phyloP scores from a whole-genome alignment of 2,113 vertebrate species.

The Brachyhypopomus occidentalis region DNA sequence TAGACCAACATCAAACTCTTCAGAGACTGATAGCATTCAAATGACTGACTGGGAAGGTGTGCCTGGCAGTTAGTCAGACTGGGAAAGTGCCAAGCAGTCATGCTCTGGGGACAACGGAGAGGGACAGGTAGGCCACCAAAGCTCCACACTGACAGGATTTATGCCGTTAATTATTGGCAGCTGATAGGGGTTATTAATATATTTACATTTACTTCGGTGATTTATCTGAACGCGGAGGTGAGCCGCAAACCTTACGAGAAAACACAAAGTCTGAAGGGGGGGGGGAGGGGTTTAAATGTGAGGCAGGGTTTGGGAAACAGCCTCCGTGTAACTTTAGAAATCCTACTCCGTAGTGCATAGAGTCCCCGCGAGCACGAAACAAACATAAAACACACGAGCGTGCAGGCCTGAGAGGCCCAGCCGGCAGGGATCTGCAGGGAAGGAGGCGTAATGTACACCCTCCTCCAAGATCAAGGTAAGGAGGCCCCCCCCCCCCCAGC shows the following conservation, averaged over 20 bases:
- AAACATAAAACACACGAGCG: slow-evolving; percentile 40
- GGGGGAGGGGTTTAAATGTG: not conserved
- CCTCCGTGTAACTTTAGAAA: slow-evolving; percentile 16
- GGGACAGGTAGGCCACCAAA: not conserved
- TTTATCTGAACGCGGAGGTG: not conserved
- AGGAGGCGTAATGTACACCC: slow-evolving; percentile 45
- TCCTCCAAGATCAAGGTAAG: slow-evolving; percentile 46
- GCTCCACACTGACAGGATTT: not conserved
- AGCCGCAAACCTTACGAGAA: not conserved
- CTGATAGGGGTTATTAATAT: not conserved
- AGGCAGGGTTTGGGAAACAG: not conserved
- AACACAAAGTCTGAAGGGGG: not conserved
- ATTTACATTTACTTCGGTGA: not conserved
- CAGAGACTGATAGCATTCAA: slow-evolving; percentile 27
- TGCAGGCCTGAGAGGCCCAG: not conserved
- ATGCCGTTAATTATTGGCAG: no score
- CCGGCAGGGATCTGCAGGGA: slow-evolving; percentile 39
- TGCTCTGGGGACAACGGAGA: not conserved
- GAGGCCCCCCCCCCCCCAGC: slow-evolving; percentile 10
- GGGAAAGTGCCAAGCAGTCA: not conserved
- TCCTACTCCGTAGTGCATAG: slow-evolving; percentile 23
- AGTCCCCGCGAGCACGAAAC: not conserved
- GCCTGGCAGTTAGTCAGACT: not conserved
- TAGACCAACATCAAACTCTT: slow-evolving; percentile 15
- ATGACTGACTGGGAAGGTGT: not conserved